These are phyloP conservation scores for Cairina moschata DNA, from an alignment of 2,113 vertebrate species.

Conservation along the genomic window DNA sequence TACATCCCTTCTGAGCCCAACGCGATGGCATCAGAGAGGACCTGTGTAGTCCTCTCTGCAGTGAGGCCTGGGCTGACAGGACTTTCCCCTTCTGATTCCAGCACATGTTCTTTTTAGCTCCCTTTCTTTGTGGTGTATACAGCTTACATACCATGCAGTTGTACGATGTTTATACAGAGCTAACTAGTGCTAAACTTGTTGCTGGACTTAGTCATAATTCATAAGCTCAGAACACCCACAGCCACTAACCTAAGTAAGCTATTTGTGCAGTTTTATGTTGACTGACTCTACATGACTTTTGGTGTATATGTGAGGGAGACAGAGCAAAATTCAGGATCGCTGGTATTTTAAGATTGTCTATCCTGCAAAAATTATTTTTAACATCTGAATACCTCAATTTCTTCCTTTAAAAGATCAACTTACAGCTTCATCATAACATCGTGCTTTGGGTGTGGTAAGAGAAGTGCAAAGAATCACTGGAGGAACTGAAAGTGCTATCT, in stretches of 20 bases:
- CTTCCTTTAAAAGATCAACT: not conserved
- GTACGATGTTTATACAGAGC: not conserved
- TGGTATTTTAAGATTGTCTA: not conserved
- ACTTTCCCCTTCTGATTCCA: not conserved
- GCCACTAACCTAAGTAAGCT: not conserved
- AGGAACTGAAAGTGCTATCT: not conserved
- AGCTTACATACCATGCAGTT: not conserved
- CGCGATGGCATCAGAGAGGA: accelerated
- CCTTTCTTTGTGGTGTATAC: not conserved
- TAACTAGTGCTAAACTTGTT: not conserved
- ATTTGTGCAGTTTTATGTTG: not conserved
- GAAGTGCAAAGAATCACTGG: not conserved
- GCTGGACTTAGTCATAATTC: not conserved
- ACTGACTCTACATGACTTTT: not conserved
- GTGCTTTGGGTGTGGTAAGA: not conserved
- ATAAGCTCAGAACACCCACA: not conserved
- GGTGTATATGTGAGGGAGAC: not conserved
- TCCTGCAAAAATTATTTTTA: not conserved
- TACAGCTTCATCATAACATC: not conserved
- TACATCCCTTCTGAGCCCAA: accelerated
- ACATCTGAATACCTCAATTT: not conserved
- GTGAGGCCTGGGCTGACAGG: not conserved
- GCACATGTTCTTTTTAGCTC: not conserved
- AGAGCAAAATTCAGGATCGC: not conserved
- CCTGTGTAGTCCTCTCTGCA: not conserved